A percentile compares a stretch with the other conserved stretches of the same genome.
phyloP scores from a whole-genome alignment of 2,113 vertebrate species.

The Perca flavescens region DNA sequence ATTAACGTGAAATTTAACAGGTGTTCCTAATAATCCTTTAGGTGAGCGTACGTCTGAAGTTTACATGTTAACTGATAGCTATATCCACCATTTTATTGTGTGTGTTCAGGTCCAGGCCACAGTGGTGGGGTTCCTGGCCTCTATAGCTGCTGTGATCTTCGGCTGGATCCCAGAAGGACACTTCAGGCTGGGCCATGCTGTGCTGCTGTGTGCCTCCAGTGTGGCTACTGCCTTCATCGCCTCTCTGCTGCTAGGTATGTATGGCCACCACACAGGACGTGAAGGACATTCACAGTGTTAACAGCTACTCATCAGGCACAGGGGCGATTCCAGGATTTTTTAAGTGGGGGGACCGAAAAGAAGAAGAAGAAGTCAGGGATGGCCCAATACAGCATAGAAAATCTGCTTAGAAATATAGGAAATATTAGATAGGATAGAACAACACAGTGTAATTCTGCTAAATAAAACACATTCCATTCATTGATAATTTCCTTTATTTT shows the following conservation, averaged over 20 bases:
- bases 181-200: slow-evolving; percentile 91
- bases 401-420: too few species aligned
- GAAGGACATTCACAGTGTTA: background rate
- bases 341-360: too few species aligned
- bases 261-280: slow-evolving; percentile 48
- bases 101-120: slow-evolving; percentile 94
- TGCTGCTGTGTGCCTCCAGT: slow-evolving; percentile 97
- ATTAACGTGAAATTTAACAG: too few species aligned
- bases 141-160: slow-evolving; percentile 95
- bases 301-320: slow-evolving; percentile 4
- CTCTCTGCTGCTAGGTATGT: slow-evolving; percentile 94
- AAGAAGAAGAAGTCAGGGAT: too few species aligned
- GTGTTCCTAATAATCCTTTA: too few species aligned
- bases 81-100: slow-evolving; percentile 5
- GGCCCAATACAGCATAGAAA: too few species aligned
- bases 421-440: too few species aligned
- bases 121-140: slow-evolving; percentile 97
- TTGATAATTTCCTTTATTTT: too few species aligned
- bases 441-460: too few species aligned
- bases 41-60: background rate
- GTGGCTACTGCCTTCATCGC: slow-evolving; percentile 98
- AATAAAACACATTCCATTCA: too few species aligned
- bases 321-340: too few species aligned
- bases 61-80: background rate
- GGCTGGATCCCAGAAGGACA: slow-evolving; percentile 98